Evolutionary conservation across 1,140 invertebrate species (phyloP).

Genomic region (Nymphalis io): DNA sequence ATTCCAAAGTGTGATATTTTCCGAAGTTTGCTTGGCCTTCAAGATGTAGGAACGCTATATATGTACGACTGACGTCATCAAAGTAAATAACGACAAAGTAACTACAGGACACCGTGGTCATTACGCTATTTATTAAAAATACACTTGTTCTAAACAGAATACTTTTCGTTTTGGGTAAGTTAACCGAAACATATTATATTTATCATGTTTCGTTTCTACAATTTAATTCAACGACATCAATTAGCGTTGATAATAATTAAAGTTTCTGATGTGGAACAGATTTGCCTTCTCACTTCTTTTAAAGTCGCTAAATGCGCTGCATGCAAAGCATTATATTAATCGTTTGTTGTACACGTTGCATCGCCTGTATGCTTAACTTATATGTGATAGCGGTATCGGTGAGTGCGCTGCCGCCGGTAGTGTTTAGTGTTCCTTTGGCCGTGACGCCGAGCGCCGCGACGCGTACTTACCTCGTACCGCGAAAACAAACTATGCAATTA

Average conservation of each 20-base stretch:
- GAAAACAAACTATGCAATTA: conserved; percentile 73
- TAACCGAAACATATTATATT: neutral
- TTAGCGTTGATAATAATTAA: conserved; percentile 32
- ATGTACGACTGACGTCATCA: conserved; percentile 27
- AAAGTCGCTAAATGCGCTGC: conserved; percentile 23
- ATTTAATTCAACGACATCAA: conserved; percentile 28
- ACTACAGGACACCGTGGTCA: neutral
- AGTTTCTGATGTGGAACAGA: conserved; percentile 29
- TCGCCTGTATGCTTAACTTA: conserved; percentile 21
- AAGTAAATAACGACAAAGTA: conserved; percentile 11
- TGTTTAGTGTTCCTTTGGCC: conserved; percentile 55
- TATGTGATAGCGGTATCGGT: conserved; percentile 43
- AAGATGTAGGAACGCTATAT: conserved; percentile 29
- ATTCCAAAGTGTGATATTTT: conserved; percentile 54
- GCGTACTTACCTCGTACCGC: conserved; percentile 50
- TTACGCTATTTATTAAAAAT: neutral
- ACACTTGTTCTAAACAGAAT: neutral
- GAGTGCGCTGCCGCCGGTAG: conserved; percentile 33
- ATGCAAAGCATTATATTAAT: conserved; percentile 23
- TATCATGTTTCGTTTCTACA: conserved; percentile 6
- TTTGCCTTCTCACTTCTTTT: conserved; percentile 29
- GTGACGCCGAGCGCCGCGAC: conserved; percentile 60
- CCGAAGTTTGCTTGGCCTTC: conserved; percentile 61
- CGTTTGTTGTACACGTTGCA: conserved; percentile 16
- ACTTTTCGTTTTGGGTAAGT: neutral